Percentiles rank a stretch among this genome's conserved stretches.
Evolutionary conservation across 2,797 vertebrate species (phyloP).

Genomic region (Psittacula echo): DNA sequence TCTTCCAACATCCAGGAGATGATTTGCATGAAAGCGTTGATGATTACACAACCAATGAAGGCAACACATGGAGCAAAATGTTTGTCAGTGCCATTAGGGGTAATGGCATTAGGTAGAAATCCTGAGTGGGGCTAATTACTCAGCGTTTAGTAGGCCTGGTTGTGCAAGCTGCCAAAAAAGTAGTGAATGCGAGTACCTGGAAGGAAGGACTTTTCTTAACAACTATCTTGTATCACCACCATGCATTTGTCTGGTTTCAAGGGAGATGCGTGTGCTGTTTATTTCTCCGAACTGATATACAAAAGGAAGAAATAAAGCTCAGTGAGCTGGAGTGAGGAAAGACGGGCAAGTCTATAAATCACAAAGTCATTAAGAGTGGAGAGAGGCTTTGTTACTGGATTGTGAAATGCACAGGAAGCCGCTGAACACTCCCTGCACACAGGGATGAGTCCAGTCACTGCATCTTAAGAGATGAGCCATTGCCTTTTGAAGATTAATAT

Average conservation of each 20-base stretch:
- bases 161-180: background rate
- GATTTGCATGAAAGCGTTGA: background rate
- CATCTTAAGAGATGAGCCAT: background rate
- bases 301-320: slow-evolving; percentile 13
- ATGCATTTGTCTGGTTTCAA: background rate
- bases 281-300: background rate
- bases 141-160: background rate
- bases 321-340: background rate
- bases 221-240: background rate
- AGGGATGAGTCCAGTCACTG: background rate
- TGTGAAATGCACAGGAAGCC: slow-evolving; percentile 24
- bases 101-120: slow-evolving; percentile 40
- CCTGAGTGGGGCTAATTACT: background rate
- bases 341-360: slow-evolving; percentile 27
- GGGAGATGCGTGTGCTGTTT: background rate
- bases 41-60: background rate
- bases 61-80: background rate
- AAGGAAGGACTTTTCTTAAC: background rate
- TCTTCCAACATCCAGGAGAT: background rate
- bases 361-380: background rate
- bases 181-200: background rate
- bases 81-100: slow-evolving; percentile 10
- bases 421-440: background rate
- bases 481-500: slow-evolving; percentile 1
- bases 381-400: slow-evolving; percentile 1